phyloP scores from a whole-genome alignment of 2,797 vertebrate species.

The Anableps anableps region DNA sequence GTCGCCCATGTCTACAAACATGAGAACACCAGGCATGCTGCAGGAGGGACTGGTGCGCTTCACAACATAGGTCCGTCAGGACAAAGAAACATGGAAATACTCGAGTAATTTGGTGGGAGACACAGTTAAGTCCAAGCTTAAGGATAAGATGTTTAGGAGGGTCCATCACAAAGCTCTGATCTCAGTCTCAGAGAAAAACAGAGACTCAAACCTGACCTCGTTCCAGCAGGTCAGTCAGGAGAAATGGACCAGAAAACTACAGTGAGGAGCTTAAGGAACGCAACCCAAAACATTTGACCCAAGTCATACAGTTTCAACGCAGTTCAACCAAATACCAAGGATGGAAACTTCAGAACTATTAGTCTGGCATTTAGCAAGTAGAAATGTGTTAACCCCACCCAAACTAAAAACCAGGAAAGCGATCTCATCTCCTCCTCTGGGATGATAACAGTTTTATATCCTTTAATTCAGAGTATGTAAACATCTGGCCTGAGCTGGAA shows the following conservation, averaged over 20 bases:
- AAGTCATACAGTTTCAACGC: neutral
- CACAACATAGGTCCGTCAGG: neutral
- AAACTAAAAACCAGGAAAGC: neutral
- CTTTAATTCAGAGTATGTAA: neutral
- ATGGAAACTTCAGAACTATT: neutral
- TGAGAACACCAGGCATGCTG: neutral
- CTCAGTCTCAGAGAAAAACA: no score
- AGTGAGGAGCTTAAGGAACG: no score
- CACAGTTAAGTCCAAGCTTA: no score
- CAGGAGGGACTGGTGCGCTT: no score
- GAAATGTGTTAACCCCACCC: neutral
- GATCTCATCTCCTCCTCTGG: neutral
- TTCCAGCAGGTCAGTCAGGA: no score
- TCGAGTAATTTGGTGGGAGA: no score
- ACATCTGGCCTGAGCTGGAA: neutral
- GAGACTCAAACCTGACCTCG: no score
- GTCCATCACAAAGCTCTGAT: no score
- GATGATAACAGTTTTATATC: neutral
- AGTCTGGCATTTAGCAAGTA: neutral
- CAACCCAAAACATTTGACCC: neutral
- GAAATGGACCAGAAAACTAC: no score
- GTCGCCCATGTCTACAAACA: neutral
- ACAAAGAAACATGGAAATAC: no score
- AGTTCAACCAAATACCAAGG: neutral
- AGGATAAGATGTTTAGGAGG: no score